These are phyloP conservation scores for Gryllus bimaculatus DNA, from an alignment of 1,140 invertebrate species.

Conservation along the genomic window DNA sequence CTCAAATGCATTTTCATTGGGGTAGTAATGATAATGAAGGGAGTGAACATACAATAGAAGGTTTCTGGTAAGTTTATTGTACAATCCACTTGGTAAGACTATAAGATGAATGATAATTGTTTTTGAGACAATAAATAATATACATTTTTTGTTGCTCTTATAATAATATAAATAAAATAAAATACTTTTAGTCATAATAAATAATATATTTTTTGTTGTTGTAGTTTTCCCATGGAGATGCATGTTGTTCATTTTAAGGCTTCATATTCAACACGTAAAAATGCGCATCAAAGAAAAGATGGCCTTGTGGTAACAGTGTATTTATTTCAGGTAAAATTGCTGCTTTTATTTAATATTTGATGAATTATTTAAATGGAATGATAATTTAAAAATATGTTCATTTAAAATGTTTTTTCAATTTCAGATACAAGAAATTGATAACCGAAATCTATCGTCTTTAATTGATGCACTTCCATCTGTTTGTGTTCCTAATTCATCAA, in stretches of 20 bases:
- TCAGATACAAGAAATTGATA: background rate
- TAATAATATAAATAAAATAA: background rate
- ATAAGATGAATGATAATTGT: background rate
- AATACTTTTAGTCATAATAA: background rate
- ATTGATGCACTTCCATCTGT: background rate
- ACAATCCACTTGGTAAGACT: background rate
- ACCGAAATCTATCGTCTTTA: background rate
- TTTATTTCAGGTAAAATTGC: slow-evolving; percentile 34
- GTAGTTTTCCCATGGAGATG: slow-evolving; percentile 31
- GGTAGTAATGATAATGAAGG: slow-evolving; percentile 56
- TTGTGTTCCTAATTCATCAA: background rate
- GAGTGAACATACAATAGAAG: slow-evolving; percentile 68
- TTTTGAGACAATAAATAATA: background rate
- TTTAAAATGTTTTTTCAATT: background rate
- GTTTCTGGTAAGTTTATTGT: slow-evolving; percentile 36
- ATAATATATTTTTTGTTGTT: slow-evolving; percentile 13
- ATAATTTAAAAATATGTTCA: background rate
- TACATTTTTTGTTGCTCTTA: background rate
- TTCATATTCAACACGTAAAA: slow-evolving; percentile 33
- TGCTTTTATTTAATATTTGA: too few species aligned
- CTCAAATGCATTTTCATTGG: slow-evolving; percentile 78
- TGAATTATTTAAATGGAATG: too few species aligned
- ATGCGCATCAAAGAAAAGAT: slow-evolving; percentile 35
- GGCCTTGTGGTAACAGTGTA: slow-evolving; percentile 41
- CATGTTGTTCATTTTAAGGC: slow-evolving; percentile 42